These are phyloP conservation scores for Telmatochromis brichardi DNA, from an alignment of 2,113 vertebrate species.

Conservation along the genomic window DNA sequence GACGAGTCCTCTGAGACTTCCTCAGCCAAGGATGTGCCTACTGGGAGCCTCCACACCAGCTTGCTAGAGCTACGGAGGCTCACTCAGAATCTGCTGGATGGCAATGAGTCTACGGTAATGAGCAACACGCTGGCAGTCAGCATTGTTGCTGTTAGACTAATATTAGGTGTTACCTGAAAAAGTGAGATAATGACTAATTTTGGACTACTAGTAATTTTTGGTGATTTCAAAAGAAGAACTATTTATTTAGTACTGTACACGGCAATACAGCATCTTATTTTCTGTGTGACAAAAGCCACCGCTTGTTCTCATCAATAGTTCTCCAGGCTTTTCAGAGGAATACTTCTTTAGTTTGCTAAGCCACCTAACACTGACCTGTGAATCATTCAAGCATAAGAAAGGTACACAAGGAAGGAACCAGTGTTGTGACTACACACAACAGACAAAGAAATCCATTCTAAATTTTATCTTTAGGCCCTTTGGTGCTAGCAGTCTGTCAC, in stretches of 20 bases:
- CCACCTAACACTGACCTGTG: neutral
- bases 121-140: constrained; percentile 16
- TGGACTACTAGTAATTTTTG: neutral
- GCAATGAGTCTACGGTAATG: constrained; percentile 87
- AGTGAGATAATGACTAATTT: neutral
- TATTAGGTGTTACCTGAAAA: neutral
- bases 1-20: constrained; percentile 97
- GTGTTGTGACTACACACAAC: neutral
- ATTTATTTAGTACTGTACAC: neutral
- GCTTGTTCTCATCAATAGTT: neutral
- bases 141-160: neutral
- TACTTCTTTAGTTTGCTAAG: neutral
- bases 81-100: constrained; percentile 90
- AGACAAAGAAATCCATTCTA: neutral
- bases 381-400: neutral
- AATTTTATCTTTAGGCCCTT: neutral
- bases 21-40: constrained; percentile 91
- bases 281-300: neutral
- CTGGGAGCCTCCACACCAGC: constrained; percentile 84
- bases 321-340: neutral
- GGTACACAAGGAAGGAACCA: neutral
- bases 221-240: neutral
- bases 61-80: constrained; percentile 90
- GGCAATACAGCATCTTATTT: neutral
- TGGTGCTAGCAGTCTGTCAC: neutral